Percentiles rank a stretch among this genome's conserved stretches.
These are phyloP conservation scores for Yponomeuta cagnagella DNA, from an alignment of 2,888 invertebrate genomes.

Conservation along the genomic window DNA sequence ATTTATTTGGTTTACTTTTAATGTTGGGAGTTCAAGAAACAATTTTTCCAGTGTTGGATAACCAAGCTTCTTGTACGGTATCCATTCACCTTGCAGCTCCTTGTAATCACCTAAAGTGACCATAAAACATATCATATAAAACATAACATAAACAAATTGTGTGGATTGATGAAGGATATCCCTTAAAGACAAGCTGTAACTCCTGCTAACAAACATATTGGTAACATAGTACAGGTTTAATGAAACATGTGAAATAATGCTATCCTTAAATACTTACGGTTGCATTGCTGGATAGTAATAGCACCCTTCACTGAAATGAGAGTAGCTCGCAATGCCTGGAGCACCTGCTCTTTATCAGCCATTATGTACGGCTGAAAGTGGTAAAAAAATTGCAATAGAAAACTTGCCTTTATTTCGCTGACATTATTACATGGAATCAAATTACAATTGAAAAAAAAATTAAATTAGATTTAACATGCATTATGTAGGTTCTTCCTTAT, in stretches of 20 bases:
- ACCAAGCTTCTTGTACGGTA: constrained; percentile 78
- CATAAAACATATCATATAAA: constrained; percentile 7
- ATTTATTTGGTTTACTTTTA: constrained; percentile 67
- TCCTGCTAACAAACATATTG: too few relatives aligned
- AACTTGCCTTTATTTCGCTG: background rate
- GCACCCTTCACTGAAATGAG: constrained; percentile 71
- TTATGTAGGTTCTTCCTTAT: too few relatives aligned
- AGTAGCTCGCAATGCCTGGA: constrained; percentile 64
- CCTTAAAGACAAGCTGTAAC: too few relatives aligned
- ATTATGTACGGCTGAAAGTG: constrained; percentile 28
- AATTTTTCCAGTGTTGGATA: constrained; percentile 76
- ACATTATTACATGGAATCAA: background rate
- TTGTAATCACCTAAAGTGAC: constrained; percentile 73
- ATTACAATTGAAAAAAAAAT: too few relatives aligned
- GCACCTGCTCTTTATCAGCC: constrained; percentile 67
- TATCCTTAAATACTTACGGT: constrained; percentile 59
- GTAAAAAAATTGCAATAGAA: constrained; percentile 21
- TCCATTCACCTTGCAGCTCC: constrained; percentile 77
- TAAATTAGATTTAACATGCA: too few relatives aligned
- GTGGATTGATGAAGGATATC: too few relatives aligned
- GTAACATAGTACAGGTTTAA: too few relatives aligned
- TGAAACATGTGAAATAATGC: too few relatives aligned
- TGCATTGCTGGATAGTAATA: constrained; percentile 64
- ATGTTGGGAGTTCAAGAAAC: constrained; percentile 73
- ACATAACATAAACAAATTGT: too few relatives aligned